Percentiles rank a stretch among this genome's conserved stretches.
phyloP scores from a whole-genome alignment of 2,113 vertebrate species.

The Dipodomys spectabilis region DNA sequence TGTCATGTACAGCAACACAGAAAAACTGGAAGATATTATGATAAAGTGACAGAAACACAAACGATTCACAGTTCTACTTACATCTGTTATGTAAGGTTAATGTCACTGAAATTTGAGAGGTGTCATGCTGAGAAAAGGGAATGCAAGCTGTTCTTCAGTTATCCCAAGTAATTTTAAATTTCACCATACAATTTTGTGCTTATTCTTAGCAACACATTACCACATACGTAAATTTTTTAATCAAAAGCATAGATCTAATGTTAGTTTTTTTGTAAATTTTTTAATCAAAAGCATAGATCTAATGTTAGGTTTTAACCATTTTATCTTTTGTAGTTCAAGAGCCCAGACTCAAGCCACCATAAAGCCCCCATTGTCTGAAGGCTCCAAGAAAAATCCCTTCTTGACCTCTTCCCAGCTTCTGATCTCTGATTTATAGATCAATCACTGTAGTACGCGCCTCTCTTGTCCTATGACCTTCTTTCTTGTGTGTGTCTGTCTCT shows the following conservation, averaged over 20 bases:
- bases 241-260: background rate
- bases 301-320: background rate
- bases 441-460: background rate
- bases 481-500: background rate
- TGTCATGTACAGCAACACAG: background rate
- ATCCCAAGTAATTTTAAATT: background rate
- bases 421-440: background rate
- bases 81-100: background rate
- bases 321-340: background rate
- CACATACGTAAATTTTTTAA: background rate
- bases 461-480: background rate
- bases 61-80: background rate
- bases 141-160: background rate
- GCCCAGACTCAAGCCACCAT: background rate
- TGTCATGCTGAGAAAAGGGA: background rate
- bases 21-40: background rate
- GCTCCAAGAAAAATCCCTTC: background rate
- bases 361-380: background rate
- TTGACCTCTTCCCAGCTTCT: background rate
- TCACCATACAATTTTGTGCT: background rate
- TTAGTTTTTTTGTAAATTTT: background rate
- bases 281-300: background rate
- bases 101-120: background rate
- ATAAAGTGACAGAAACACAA: background rate
- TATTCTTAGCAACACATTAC: background rate